Base-by-base conservation (phyloP, 2,797 vertebrate genomes). In the Phrynocephalus guinanensis region DNA sequence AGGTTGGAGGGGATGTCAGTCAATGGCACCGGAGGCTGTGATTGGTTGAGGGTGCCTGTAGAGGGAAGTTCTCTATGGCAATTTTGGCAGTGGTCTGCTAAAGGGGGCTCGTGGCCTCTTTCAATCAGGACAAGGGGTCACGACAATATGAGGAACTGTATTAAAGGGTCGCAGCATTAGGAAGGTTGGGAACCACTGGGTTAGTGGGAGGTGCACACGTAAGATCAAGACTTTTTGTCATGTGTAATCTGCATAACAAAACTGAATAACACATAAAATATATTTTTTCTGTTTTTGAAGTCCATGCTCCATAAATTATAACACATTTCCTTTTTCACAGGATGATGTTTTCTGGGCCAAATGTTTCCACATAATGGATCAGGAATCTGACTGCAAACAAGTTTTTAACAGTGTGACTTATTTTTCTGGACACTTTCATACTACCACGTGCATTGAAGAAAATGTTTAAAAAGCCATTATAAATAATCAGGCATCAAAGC, bases 321-420 rank as follows among this genome's bases (percentile, higher is more conserved):
- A 44, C 0, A 30, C 28, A 48, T 3, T 50, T 72, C 26, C 70
- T 28, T 78, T 1, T 0, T 30, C 56, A n/a, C 5, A 15, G 20
- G 26, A 22, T n/a, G 0, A 0, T 2, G 0, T 24, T 30, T 79
- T 5, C 66, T 30, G 6, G 22, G 2, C n/a, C 9, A 68, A 78
- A 60, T 71, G 50, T 75, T 50, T 48, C 48, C 0, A 7, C 16
- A 63, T 77, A 38, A 77, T n/a, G 33, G 82, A 73, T 15, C 30
- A 68, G 68, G 60, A 44, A n/a, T 67, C 30, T 0, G 1, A 33
- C 1, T 67, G 24, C 38, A 66, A 33, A 60, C 0, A 18, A 10
- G 76, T 33, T 67, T 90, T 44, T 56, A 78, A 30, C 52, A 28
- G n/a, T n/a, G 0, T 60, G 82, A 86, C 26, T 30, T n/a, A 86